Evolutionary conservation across 1,140 invertebrate genomes (phyloP).

Genomic region (Spodoptera frugiperda): DNA sequence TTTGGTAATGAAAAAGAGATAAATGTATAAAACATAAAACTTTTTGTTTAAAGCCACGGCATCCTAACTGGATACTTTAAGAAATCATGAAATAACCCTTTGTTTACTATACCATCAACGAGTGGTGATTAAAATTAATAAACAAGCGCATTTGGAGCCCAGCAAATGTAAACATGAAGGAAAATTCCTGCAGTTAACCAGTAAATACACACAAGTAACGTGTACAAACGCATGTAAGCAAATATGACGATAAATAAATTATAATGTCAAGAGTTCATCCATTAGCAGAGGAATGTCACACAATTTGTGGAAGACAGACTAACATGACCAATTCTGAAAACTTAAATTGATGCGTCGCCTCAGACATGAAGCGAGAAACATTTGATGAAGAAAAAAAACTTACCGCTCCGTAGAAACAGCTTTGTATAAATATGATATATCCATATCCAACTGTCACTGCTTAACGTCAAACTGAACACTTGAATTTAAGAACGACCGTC

Average conservation of each 20-base stretch:
- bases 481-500: conserved; percentile 61
- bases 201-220: background rate
- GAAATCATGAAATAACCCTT: background rate
- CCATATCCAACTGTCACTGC: conserved; percentile 74
- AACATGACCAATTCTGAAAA: conserved; percentile 9
- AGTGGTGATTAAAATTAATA: conserved; percentile 20
- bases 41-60: background rate
- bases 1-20: no score
- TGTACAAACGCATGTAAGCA: background rate
- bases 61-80: background rate
- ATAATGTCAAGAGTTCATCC: background rate
- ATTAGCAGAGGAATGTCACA: no score
- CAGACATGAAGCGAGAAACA: background rate
- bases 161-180: conserved; percentile 14
- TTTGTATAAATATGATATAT: conserved; percentile 58
- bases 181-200: conserved; percentile 18
- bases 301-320: background rate
- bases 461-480: conserved; percentile 73
- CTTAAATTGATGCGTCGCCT: conserved; percentile 10
- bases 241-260: conserved; percentile 23
- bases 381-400: conserved; percentile 43
- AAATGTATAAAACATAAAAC: no score
- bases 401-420: conserved; percentile 53
- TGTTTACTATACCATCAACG: conserved; percentile 23
- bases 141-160: conserved; percentile 25